Evolutionary conservation across 2,888 invertebrate species (phyloP).

Genomic region (Brassicogethes aeneus): DNA sequence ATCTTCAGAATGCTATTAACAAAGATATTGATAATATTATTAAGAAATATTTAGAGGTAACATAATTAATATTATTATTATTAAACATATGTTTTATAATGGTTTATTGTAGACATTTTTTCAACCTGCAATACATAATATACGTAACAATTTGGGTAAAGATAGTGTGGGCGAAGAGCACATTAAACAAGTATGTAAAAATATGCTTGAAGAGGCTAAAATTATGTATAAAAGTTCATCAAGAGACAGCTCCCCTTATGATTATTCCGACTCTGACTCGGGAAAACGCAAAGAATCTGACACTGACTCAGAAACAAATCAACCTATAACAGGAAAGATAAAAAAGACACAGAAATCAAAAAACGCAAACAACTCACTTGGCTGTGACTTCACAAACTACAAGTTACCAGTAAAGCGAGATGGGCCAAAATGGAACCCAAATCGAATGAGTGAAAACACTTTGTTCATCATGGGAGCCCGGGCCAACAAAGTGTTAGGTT

Average conservation of each 20-base stretch:
- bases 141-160: constrained; percentile 63
- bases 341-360: constrained; percentile 21
- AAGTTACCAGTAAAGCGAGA: constrained; percentile 44
- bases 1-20: constrained; percentile 67
- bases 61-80: background rate
- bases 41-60: constrained; percentile 66
- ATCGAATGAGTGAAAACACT: constrained; percentile 60
- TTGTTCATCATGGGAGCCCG: constrained; percentile 74
- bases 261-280: constrained; percentile 42
- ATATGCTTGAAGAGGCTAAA: constrained; percentile 73
- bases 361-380: too few relatives aligned
- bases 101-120: constrained; percentile 60
- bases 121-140: constrained; percentile 70
- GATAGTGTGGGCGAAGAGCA: constrained; percentile 70
- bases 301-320: constrained; percentile 50
- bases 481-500: constrained; percentile 63
- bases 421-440: constrained; percentile 67
- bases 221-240: constrained; percentile 52
- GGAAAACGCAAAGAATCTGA: constrained; percentile 59
- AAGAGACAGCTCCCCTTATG: constrained; percentile 45
- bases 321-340: constrained; percentile 35
- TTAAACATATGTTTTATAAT: background rate
- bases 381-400: constrained; percentile 41
- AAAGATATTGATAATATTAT: constrained; percentile 70
- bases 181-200: constrained; percentile 62